phyloP scores from a whole-genome alignment of 92 coral and sea anemone genomes.

The Porites rus region DNA sequence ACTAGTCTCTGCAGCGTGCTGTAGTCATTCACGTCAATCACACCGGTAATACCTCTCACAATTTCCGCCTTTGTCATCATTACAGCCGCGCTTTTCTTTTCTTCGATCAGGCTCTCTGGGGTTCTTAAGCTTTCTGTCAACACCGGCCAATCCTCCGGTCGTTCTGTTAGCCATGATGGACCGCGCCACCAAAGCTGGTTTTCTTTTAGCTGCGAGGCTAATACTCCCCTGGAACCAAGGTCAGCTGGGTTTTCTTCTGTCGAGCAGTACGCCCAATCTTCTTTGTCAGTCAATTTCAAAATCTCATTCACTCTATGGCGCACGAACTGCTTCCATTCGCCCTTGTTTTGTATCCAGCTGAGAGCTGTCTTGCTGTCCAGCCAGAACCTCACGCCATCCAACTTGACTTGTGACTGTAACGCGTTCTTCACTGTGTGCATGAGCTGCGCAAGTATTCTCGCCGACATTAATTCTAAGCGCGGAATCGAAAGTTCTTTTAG shows the following conservation, averaged over 20 bases:
- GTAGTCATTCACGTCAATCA: constrained; percentile 33
- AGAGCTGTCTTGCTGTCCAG: too few relatives aligned
- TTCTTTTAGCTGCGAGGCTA: constrained; percentile 48
- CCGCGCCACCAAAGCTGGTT: constrained; percentile 53
- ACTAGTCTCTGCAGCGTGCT: constrained; percentile 33
- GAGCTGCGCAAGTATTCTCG: constrained; percentile 57
- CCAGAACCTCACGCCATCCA: too few relatives aligned
- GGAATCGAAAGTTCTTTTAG: constrained; percentile 51
- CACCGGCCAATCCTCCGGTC: constrained; percentile 31
- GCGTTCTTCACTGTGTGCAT: constrained; percentile 38
- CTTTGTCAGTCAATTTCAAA: too few relatives aligned
- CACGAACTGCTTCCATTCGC: too few relatives aligned
- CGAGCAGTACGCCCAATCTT: too few relatives aligned
- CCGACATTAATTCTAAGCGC: background rate
- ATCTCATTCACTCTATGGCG: too few relatives aligned
- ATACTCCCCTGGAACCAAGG: constrained; percentile 54
- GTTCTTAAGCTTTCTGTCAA: background rate
- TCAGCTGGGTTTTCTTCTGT: constrained; percentile 31
- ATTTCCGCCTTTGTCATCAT: constrained; percentile 12
- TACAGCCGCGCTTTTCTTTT: constrained; percentile 13
- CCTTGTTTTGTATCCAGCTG: too few relatives aligned
- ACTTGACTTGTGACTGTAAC: constrained; percentile 19
- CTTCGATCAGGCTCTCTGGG: constrained; percentile 35
- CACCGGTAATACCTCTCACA: constrained; percentile 19
- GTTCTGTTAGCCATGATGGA: constrained; percentile 28